Base-by-base conservation (phyloP, 2,888 invertebrate genomes). In the Thymelicus acteon region DNA sequence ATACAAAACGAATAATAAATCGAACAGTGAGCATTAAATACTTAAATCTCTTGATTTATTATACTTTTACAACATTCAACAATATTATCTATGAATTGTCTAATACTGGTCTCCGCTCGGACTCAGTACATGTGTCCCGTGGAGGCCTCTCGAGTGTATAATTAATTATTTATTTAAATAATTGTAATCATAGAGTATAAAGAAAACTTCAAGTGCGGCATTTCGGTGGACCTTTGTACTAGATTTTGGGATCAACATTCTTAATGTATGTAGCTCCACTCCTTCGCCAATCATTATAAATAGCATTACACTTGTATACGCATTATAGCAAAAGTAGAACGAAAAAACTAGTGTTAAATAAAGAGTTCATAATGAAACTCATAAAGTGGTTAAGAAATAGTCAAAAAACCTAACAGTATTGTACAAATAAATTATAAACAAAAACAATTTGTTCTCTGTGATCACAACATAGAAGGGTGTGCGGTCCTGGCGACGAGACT, bases 381-480 rank as follows among this genome's bases (percentile, higher is more conserved):
- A 76, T 78, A 80, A 77, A 79, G 75, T 78, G 76, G 80, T 77
- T 76, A 85, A 77, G 79, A 83, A 82, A 78, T 72, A 78, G 75
- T 84, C 79, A 83, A 85, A 86, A 89, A 86, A 85, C 85, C 80
- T 90, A 92, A 91, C 87, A 88, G 85, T 90, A 91, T 80, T 85
- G 85, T 91, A 93, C 91, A 92, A 93, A 92, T 92, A 92, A 93
- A 92, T 93, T 90, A 93, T 91, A 93, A 93, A 92, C 92, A 91
- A 92, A 92, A 93, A 93, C 92, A 92, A 91, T 89, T 92, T 92
- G 92, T 91, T 92, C 92, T 89, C 89, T 79, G 81, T 82, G 84
- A 91, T 92, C 91, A 92, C 91, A 89, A 85, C 81, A 82, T 74
- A 73, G 78, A 78, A 82, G 85, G 84, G 86, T 86, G 86, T 86